Evolutionary conservation across 2,797 vertebrate species (phyloP), one percentile per base, ranked within the genome.

Genomic region (Adelosebastes latens): DNA sequence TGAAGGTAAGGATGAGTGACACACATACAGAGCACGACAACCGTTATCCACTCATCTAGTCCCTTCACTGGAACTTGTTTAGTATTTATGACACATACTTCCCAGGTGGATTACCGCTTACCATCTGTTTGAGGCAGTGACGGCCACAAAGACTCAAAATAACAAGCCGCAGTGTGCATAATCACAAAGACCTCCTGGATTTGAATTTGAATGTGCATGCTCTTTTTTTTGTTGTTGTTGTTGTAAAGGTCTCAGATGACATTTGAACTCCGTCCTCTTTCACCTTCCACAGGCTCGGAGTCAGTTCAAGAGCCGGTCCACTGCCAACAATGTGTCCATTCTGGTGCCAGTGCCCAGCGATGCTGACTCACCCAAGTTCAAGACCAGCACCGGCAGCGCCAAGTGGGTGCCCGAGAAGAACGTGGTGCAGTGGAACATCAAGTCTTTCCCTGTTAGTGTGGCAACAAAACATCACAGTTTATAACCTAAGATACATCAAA

Each of bases 301-400:
- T 95, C 96, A 97, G 89, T 97, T 97, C 71, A 97, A 97, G 86
- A 95, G 87, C 59, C 95, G 96, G 9, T 97, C 96, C 77, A 96
- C 96, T 61, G 96, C 96, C 89, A 97, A 96, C 93, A 96, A 96
- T 8, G 96, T 97, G 74, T 89, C 94, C 90, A 96, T 97, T 79
- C 82, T 96, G 87, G 95, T 97, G 80, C 96, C 96, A 0, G 96
- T 97, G 83, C 96, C 96, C 79, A 96, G 95, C 12, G 96, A 97
- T 14, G 96, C 96, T 14, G 96, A 96, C 93, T 96, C 96, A 6
- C 96, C 96, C 82, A 96, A 96, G 86, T 96, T 97, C 92, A 97
- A 96, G 93, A 96, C 96, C 87, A 96, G 95, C 91, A 96, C 93
- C 0, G 96, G 96, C 87, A 95, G 77, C 52, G 94, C 95, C 88